Percentiles rank a stretch among this genome's conserved stretches.
These are phyloP conservation scores for Choristoneura rosaceana DNA, from an alignment of 2,888 invertebrate species.

Conservation along the genomic window DNA sequence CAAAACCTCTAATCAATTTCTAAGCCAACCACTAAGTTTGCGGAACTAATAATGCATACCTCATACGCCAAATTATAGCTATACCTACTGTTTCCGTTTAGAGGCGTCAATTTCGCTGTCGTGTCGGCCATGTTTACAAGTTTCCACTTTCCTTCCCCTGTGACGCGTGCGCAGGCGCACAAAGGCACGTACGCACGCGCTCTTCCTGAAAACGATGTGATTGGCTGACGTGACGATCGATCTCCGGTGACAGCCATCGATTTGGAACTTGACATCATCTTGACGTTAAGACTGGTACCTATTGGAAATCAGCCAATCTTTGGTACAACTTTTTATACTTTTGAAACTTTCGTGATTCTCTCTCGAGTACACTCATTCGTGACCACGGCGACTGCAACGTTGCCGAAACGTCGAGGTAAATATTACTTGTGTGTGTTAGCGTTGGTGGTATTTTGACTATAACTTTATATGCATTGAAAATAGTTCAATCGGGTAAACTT, in stretches of 20 bases:
- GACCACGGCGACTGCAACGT: too few species aligned
- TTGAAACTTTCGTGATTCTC: too few species aligned
- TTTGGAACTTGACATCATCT: not conserved
- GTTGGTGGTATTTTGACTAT: too few species aligned
- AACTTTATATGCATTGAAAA: too few species aligned
- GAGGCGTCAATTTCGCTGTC: not conserved
- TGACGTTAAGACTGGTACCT: too few species aligned
- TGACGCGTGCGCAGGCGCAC: conserved; percentile 34
- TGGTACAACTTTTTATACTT: too few species aligned
- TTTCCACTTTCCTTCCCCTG: conserved; percentile 41
- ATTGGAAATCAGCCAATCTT: too few species aligned
- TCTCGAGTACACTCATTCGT: too few species aligned
- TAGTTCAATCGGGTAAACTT: too few species aligned
- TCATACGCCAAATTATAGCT: not conserved
- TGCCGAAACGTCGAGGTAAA: too few species aligned
- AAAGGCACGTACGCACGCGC: conserved; percentile 32
- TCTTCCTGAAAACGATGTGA: conserved; percentile 35
- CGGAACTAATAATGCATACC: not conserved
- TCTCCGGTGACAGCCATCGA: conserved; percentile 15
- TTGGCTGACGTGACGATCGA: not conserved
- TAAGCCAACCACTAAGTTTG: conserved; percentile 1
- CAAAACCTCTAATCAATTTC: too few species aligned
- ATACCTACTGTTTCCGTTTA: conserved; percentile 8
- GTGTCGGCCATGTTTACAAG: conserved; percentile 19
- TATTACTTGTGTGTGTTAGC: too few species aligned